Conservation (phyloP, 2,797 vertebrate species). For the Mus caroli region DNA sequence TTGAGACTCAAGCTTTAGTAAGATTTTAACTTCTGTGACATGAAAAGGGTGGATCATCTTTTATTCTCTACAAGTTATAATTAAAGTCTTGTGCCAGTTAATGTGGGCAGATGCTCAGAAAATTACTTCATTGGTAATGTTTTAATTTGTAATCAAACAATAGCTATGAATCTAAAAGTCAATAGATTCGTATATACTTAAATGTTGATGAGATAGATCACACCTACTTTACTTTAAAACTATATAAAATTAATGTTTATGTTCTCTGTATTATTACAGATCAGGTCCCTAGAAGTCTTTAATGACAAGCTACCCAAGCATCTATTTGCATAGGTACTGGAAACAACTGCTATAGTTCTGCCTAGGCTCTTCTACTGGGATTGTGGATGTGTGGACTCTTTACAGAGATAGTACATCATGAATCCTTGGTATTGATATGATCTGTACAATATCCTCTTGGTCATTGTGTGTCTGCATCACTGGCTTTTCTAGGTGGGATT, state of each 20-base stretch:
- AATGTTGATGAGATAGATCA: slow-evolving; percentile 67
- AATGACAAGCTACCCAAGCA: slow-evolving; percentile 70
- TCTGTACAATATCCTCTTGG: slow-evolving; percentile 56
- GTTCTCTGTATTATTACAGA: slow-evolving; percentile 65
- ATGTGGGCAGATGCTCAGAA: slow-evolving; percentile 34
- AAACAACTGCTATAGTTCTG: slow-evolving; percentile 47
- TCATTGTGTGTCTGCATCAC: slow-evolving; percentile 36
- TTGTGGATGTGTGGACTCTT: slow-evolving; percentile 49
- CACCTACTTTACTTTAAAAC: slow-evolving; percentile 44
- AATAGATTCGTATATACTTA: slow-evolving; percentile 63
- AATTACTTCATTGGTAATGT: slow-evolving; percentile 68
- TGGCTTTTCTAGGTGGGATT: neutral
- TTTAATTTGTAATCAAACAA: slow-evolving; percentile 75
- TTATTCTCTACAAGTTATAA: slow-evolving; percentile 41
- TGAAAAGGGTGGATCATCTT: slow-evolving; percentile 35
- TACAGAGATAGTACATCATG: slow-evolving; percentile 34
- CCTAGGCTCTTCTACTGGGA: neutral
- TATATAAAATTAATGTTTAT: slow-evolving; percentile 60
- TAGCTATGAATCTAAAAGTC: slow-evolving; percentile 54
- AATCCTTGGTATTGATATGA: slow-evolving; percentile 22
- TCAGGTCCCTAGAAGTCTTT: slow-evolving; percentile 65
- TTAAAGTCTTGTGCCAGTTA: slow-evolving; percentile 52
- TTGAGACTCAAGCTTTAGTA: neutral
- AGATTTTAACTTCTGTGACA: slow-evolving; percentile 52
- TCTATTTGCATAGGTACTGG: slow-evolving; percentile 71